Evolutionary conservation across 2,113 vertebrate genomes (phyloP).

Genomic region (Gorsachius goisagi): DNA sequence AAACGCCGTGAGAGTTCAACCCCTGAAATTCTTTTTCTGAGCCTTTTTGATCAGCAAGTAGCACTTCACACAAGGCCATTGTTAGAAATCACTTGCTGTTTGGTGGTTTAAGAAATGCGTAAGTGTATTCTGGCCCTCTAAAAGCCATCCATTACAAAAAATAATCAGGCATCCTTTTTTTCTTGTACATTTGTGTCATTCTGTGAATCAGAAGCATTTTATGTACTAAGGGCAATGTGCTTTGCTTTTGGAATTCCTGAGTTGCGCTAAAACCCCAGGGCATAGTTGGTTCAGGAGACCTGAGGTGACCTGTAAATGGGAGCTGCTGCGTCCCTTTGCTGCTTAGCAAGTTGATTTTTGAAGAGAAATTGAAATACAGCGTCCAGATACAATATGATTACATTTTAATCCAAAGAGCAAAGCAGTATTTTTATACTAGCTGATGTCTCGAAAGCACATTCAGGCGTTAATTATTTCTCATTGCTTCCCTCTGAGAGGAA

Average conservation of each 20-base stretch:
- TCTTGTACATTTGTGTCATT: constrained; percentile 51
- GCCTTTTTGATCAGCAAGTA: not conserved
- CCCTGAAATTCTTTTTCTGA: not conserved
- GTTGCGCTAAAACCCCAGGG: constrained; percentile 6
- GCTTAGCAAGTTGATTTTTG: not conserved
- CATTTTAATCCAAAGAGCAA: not conserved
- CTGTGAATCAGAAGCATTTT: constrained; percentile 46
- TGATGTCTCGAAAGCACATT: not conserved
- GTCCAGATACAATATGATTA: not conserved
- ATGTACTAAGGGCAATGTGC: constrained; percentile 39
- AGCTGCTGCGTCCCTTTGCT: constrained; percentile 20
- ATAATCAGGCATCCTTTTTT: constrained; percentile 30
- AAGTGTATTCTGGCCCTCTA: constrained; percentile 14
- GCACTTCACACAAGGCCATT: constrained; percentile 56
- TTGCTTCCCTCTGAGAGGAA: not conserved
- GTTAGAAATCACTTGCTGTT: constrained; percentile 35
- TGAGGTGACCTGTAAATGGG: constrained; percentile 52
- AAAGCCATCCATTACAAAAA: constrained; percentile 51
- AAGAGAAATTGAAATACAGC: not conserved
- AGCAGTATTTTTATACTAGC: not conserved
- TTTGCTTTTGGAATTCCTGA: constrained; percentile 55
- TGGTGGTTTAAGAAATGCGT: not conserved
- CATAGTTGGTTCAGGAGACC: constrained; percentile 31
- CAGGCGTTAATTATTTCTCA: not conserved
- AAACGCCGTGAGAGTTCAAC: not conserved